These are phyloP conservation scores for Columba janthina DNA, from an alignment of 2,113 vertebrate species.

Conservation along the genomic window DNA sequence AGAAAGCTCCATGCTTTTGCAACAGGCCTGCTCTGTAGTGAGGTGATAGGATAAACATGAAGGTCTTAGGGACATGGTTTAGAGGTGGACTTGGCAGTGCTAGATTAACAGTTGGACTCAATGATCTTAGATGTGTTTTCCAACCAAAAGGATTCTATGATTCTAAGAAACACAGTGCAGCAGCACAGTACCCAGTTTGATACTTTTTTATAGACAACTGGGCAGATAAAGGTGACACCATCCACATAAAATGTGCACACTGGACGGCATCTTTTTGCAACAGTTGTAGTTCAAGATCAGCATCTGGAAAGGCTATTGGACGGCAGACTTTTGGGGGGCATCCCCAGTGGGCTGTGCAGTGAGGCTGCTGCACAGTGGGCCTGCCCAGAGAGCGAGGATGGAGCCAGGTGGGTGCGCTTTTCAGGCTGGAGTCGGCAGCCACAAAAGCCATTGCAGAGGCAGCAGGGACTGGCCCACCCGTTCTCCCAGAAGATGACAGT, in stretches of 20 bases:
- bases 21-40: background rate
- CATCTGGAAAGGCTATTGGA: background rate
- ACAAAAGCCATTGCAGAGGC: background rate
- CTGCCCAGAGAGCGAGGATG: background rate
- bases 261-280: background rate
- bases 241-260: fast-evolving
- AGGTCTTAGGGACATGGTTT: too few relatives aligned
- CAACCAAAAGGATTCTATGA: too few relatives aligned
- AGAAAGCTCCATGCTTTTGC: background rate
- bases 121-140: too few relatives aligned
- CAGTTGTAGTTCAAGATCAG: background rate
- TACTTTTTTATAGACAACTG: background rate
- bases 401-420: background rate
- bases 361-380: background rate
- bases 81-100: too few relatives aligned
- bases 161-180: background rate
- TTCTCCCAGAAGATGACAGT: background rate
- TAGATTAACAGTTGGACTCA: too few relatives aligned
- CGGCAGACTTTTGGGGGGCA: fast-evolving
- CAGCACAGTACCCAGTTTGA: too few relatives aligned
- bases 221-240: background rate
- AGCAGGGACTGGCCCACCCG: background rate
- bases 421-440: background rate
- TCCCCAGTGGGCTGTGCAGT: fast-evolving
- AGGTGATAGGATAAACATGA: background rate